Percentiles rank a stretch among this genome's conserved stretches.
phyloP scores from a whole-genome alignment of 2,113 vertebrate species.

The Neodontobutis hainanensis region DNA sequence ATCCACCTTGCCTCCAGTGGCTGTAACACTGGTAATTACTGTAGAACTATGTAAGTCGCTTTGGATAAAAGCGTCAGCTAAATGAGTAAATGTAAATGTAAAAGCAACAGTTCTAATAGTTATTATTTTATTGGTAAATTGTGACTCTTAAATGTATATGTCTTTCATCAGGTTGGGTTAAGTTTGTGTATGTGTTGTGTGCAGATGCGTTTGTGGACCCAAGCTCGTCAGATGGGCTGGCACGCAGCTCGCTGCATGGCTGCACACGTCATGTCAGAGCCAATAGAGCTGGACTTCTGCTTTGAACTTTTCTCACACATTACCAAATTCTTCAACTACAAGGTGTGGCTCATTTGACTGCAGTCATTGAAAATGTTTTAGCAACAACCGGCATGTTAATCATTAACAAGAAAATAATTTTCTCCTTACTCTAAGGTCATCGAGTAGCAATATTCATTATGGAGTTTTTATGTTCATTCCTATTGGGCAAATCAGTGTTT shows the following conservation, averaged over 20 bases:
- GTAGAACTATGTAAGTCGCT: too few relatives aligned
- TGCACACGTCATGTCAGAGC: conserved; percentile 77
- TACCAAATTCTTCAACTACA: conserved; percentile 97
- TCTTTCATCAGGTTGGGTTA: too few relatives aligned
- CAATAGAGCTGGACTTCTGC: conserved; percentile 91
- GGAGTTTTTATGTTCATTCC: neutral
- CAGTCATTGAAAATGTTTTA: neutral
- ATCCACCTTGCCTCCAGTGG: too few relatives aligned
- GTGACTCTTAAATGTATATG: too few relatives aligned
- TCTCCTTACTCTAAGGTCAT: conserved; percentile 11
- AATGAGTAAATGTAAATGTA: too few relatives aligned
- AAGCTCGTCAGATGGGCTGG: conserved; percentile 98
- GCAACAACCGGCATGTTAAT: conserved; percentile 27
- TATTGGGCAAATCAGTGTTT: conserved; percentile 4
- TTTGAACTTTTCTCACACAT: conserved; percentile 97
- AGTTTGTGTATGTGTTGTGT: conserved; percentile 16
- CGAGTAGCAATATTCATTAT: neutral
- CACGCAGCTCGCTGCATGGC: conserved; percentile 90
- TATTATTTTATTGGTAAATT: too few relatives aligned
- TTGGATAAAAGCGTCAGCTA: too few relatives aligned
- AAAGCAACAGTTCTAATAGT: too few relatives aligned
- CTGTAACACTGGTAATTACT: too few relatives aligned
- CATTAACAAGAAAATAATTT: conserved; percentile 10
- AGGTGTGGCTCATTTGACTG: conserved; percentile 76
- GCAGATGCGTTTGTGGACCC: conserved; percentile 98